Base-by-base conservation (phyloP, 1,140 invertebrate species). In the Colletes latitarsis region DNA sequence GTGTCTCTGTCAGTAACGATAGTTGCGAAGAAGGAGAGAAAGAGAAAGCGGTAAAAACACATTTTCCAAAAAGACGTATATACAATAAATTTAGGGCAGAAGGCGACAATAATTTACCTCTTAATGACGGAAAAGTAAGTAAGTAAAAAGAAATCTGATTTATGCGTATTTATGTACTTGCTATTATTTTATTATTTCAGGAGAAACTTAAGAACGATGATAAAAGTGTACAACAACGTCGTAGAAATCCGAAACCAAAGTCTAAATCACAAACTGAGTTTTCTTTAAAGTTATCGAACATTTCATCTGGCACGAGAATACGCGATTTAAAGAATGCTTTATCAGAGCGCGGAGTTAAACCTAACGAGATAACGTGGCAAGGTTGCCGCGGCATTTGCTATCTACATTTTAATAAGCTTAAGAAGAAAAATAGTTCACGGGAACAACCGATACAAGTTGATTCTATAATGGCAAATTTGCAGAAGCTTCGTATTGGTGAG, bases 271-370 rank as follows among this genome's bases (percentile, higher is more conserved):
- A 89, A n/a, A 89, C 94, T 62, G 94, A 95, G 82, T 95, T 95
- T 84, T 95, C 94, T 52, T 88, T 95, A 19, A 94, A 94, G 90
- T 93, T 96, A 10, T 94, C 94, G 0, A 96, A 96, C 82, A 96
- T 96, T 74, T 94, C 94, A 15, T 94, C 94, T 6, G 93, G 93
- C 49, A 94, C 95, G 1, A 92, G 95, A 70, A 94, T 96, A 4
- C 93, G 95, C 19, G 95, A 96, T 84, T 88, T 96, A 78, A 96
- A 96, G 85, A 94, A 94, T 60, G 95, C 95, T n/a, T 89, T 96
- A 6, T 90, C 90, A 14, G 94, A 96, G 81, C 93, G 95, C 66
- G 95, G 95, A 3, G 94, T 96, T 9, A 96, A 95, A 86, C 95
- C 95, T 52, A 95, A 93, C 72, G 94, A 94, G 75, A 96, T 96